Evolutionary conservation across 2,113 vertebrate genomes (phyloP), one percentile per base, ranked within the genome.

Genomic region (Sisor rabdophorus): DNA sequence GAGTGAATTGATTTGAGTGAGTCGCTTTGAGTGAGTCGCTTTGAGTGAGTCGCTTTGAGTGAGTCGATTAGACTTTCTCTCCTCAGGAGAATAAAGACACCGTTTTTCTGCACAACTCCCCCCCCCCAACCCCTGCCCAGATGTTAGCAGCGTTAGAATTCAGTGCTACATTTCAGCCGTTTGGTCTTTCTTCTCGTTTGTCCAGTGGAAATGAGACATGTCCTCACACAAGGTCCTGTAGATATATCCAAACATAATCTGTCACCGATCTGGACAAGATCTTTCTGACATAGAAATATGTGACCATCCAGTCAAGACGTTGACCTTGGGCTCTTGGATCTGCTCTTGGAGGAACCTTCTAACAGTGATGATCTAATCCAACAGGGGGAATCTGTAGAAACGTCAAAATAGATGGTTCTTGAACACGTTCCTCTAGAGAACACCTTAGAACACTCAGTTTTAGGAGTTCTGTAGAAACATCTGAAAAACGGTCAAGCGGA

Each of bases 151-250:
- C 60, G 73, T 61, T 87, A 86, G 64, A 70, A 79, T 71, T 80
- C 19, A 82, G 77, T 85, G 88, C 87, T 88, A 89, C 88, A 80
- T 84, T 71, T 73, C 24, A 50, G 67, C 17, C 54, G 20, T 5
- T 19, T 16, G 15, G 0, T 36, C 30, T 26, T n/a, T n/a, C n/a
- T n/a, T n/a, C n/a, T n/a, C n/a, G 48, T 64, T 53, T 11, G 11
- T 76, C 75, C 71, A 71, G 22, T 59, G 80, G 80, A 84, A 75
- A 85, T 68, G 53, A 3, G 19, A 11, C 71, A 75, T 75, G 69
- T 75, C 78, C 1, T 56, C 22, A 3, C 32, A 47, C n/a, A 17
- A 20, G 11, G 12, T 52, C 65, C 24, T 52, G 2, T 44, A 65
- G 20, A 8, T 36, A n/a, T n/a, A n/a, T n/a, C n/a, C 6, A 26